Conservation (phyloP, 2,113 vertebrate species). For the rabbit (Oryctolagus cuniculus) region mOryCun1.1 NC_091439.1:57940501-57941000, state of each 20-base stretch:
- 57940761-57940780: not conserved
- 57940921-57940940: not conserved
- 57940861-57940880: not conserved
- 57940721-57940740: too few relatives aligned
- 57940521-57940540: not conserved
- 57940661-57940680: too few relatives aligned
- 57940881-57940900: not conserved
- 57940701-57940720: too few relatives aligned
- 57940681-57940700: too few relatives aligned
- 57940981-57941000: not conserved
- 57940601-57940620: not conserved
- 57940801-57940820: not conserved
- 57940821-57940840: not conserved
- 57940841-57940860: not conserved
- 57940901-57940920: slow-evolving; percentile 33
- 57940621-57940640: too few relatives aligned
- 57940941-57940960: not conserved
- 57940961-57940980: not conserved
- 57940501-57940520: not conserved
- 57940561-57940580: not conserved
- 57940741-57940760: too few relatives aligned
- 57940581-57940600: not conserved
- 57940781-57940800: not conserved
- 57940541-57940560: not conserved
- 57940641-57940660: too few relatives aligned